These are phyloP conservation scores for Narcine bancroftii DNA, from an alignment of 2,113 vertebrate genomes.

Conservation along the genomic window DNA sequence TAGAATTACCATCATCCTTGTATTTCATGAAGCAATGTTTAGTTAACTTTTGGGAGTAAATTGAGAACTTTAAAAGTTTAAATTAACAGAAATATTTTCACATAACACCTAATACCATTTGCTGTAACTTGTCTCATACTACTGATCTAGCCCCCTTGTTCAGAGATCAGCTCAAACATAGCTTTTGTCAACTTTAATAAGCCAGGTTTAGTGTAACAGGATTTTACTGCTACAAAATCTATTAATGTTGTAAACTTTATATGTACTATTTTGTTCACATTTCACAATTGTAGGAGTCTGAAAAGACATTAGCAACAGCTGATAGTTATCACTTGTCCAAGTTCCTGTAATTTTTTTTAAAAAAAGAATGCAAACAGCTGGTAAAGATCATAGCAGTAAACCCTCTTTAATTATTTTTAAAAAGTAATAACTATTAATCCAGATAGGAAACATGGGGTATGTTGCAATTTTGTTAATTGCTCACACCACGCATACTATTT, in stretches of 20 bases:
- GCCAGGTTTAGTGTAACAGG: slow-evolving; percentile 28
- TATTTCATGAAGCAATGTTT: not conserved
- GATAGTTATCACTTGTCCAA: not conserved
- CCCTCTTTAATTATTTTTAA: slow-evolving; percentile 6
- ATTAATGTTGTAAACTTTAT: slow-evolving; percentile 32
- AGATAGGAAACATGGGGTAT: not conserved
- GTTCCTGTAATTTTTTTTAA: not conserved
- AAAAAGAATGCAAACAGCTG: not conserved
- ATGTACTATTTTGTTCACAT: slow-evolving; percentile 5
- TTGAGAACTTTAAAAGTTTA: not conserved
- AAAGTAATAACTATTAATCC: not conserved
- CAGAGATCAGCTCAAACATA: not conserved
- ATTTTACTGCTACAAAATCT: slow-evolving; percentile 20
- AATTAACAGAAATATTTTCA: slow-evolving; percentile 3
- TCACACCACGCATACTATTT: not conserved
- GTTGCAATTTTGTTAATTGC: not conserved
- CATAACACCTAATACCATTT: not conserved
- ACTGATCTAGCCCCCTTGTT: not conserved
- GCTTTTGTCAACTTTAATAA: slow-evolving; percentile 24
- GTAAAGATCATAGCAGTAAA: not conserved
- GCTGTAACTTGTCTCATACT: not conserved
- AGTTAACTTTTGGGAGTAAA: not conserved
- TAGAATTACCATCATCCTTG: not conserved
- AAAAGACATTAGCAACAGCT: slow-evolving; percentile 28
- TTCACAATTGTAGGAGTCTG: slow-evolving; percentile 7